A percentile compares a stretch with the other conserved stretches of the same genome.
These are phyloP conservation scores for Pseudoips prasinana DNA, from an alignment of 2,888 invertebrate genomes.

Conservation along the genomic window DNA sequence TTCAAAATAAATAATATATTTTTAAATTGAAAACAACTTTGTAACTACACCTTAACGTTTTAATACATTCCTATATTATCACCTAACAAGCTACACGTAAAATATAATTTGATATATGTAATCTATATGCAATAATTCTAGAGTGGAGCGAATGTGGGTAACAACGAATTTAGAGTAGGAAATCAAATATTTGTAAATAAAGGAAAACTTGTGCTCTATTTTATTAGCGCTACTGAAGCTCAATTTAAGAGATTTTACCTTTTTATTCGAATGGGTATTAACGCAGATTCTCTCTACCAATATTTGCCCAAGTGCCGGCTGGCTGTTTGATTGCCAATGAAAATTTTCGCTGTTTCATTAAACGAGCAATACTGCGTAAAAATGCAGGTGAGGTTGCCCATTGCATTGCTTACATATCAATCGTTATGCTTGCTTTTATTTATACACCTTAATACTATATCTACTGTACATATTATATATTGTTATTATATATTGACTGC, in stretches of 20 bases:
- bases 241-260: slow-evolving; percentile 41
- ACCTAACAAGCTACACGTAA: too few relatives aligned
- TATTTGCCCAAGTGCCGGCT: slow-evolving; percentile 50
- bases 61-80: too few relatives aligned
- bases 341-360: slow-evolving; percentile 55
- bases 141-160: too few relatives aligned
- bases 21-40: too few relatives aligned
- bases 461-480: slow-evolving; percentile 36
- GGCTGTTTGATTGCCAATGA: slow-evolving; percentile 57
- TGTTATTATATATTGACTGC: too few relatives aligned
- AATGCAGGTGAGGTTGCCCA: slow-evolving; percentile 35
- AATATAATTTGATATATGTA: too few relatives aligned
- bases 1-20: too few relatives aligned
- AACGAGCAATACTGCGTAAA: slow-evolving; percentile 44
- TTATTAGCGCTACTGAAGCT: slow-evolving; percentile 35
- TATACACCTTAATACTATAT: slow-evolving; percentile 24
- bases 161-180: slow-evolving; percentile 39
- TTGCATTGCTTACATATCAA: slow-evolving; percentile 38
- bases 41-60: too few relatives aligned
- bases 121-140: too few relatives aligned
- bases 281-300: slow-evolving; percentile 51
- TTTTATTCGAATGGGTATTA: slow-evolving; percentile 43
- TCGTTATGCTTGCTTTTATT: slow-evolving; percentile 32
- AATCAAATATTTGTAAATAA: slow-evolving; percentile 37
- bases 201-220: slow-evolving; percentile 36